Conservation (phyloP, 2,113 vertebrate genomes). For the Lepisosteus osseus region DNA sequence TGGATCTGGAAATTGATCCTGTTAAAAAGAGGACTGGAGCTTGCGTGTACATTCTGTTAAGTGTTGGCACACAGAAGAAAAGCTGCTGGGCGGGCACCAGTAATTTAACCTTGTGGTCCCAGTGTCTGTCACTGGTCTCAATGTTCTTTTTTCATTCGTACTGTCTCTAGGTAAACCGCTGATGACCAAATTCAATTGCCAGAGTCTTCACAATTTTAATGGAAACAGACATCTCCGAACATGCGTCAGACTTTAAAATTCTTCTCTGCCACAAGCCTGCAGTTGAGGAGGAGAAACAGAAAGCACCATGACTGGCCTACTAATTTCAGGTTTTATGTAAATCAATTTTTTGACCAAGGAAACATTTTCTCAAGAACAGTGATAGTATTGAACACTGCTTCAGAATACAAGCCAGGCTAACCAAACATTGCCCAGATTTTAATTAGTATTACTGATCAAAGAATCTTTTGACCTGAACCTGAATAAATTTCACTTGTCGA, state of each 20-base stretch:
- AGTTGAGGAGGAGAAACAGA: slow-evolving; percentile 63
- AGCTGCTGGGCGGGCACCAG: no score
- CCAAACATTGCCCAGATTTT: slow-evolving; percentile 21
- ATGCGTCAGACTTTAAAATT: slow-evolving; percentile 42
- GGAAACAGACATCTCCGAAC: slow-evolving; percentile 36
- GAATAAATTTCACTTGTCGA: slow-evolving; percentile 40
- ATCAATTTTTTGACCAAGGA: slow-evolving; percentile 66
- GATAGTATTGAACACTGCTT: slow-evolving; percentile 16
- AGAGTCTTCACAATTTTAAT: slow-evolving; percentile 51
- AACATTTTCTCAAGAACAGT: slow-evolving; percentile 34
- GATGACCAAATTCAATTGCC: slow-evolving; percentile 33
- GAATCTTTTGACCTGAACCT: slow-evolving; percentile 28
- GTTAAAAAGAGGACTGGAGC: no score
- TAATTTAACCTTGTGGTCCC: no score
- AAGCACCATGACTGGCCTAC: slow-evolving; percentile 66
- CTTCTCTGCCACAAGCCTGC: slow-evolving; percentile 50
- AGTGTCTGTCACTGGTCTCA: no score
- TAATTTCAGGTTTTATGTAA: slow-evolving; percentile 72
- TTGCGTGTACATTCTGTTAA: no score
- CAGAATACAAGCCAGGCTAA: slow-evolving; percentile 8
- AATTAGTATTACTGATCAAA: slow-evolving; percentile 39
- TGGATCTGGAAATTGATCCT: no score
- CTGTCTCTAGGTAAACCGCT: background rate
- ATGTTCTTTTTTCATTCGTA: no score
- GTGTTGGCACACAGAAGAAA: no score